Conservation (phyloP, 2,113 vertebrate genomes). For the Mus spicilegus region DNA sequence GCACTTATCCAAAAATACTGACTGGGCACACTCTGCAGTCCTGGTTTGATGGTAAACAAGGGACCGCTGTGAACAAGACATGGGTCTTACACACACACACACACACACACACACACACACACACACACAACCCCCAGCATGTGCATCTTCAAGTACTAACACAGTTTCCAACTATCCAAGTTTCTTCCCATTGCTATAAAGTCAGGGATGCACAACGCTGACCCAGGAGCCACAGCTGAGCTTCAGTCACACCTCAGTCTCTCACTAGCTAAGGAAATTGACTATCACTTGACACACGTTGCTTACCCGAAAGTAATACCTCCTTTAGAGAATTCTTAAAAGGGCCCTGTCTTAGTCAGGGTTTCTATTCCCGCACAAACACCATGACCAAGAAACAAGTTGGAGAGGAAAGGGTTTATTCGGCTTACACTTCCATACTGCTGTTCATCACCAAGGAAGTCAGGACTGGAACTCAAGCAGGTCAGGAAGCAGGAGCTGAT, state of each 20-base stretch:
- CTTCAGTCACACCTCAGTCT: background rate
- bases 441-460: too few relatives aligned
- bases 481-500: too few relatives aligned
- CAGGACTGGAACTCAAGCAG: too few relatives aligned
- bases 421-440: too few relatives aligned
- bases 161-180: background rate
- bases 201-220: background rate
- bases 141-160: constrained; percentile 23
- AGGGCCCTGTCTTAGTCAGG: background rate
- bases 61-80: background rate
- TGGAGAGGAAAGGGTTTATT: too few relatives aligned
- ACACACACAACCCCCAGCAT: background rate
- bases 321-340: background rate
- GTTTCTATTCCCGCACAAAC: too few relatives aligned
- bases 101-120: too few relatives aligned
- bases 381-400: too few relatives aligned
- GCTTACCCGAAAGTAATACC: background rate
- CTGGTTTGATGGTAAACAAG: background rate
- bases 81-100: background rate
- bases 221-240: background rate
- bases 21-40: background rate
- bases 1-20: background rate
- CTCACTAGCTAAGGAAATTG: background rate
- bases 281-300: background rate
- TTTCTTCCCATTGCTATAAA: background rate